A percentile compares a stretch with the other conserved stretches of the same genome.
Conservation (phyloP, 2,113 vertebrate species). For the Lagopus muta region DNA sequence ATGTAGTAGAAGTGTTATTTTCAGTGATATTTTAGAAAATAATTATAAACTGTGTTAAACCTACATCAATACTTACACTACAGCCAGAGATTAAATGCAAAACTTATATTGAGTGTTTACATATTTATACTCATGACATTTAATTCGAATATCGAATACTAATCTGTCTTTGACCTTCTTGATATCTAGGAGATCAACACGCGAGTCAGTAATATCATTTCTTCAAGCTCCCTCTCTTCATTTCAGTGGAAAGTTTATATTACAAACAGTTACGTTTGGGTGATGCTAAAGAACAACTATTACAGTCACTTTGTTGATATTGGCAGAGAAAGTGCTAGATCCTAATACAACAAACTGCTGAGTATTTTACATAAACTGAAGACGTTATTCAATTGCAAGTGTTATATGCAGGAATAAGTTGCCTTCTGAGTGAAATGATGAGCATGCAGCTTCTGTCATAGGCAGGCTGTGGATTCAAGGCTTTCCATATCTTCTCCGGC, state of each 20-base stretch:
- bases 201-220: background rate
- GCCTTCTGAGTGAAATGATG: background rate
- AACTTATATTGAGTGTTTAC: conserved; percentile 19
- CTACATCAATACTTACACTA: background rate
- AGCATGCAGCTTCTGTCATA: background rate
- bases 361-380: background rate
- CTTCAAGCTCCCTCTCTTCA: background rate
- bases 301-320: background rate
- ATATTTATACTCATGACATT: background rate
- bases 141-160: conserved; percentile 6
- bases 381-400: background rate
- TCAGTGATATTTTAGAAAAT: background rate
- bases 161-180: background rate
- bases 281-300: background rate
- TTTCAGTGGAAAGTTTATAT: background rate
- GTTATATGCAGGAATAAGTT: background rate
- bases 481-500: background rate
- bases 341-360: background rate
- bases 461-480: background rate
- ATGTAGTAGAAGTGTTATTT: background rate
- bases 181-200: background rate
- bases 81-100: background rate
- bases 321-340: background rate
- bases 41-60: background rate
- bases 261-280: fast-evolving